A percentile compares a stretch with the other conserved stretches of the same genome.
Evolutionary conservation across 1,140 invertebrate genomes (phyloP).

Genomic region (Caenorhabditis remanei): DNA sequence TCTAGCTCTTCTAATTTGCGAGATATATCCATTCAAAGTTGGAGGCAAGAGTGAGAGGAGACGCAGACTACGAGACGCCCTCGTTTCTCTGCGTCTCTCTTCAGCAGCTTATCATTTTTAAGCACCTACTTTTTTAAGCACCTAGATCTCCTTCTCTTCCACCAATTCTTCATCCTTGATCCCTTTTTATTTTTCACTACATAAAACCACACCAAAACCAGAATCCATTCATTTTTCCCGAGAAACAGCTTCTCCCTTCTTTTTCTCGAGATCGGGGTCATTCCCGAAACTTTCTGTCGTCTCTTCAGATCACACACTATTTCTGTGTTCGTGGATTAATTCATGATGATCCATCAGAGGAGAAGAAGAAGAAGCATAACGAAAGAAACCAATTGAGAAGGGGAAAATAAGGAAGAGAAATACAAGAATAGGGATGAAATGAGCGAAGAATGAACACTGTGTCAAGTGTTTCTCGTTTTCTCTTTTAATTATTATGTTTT

Average conservation of each 20-base stretch:
- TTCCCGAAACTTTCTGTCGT: conserved; percentile 32
- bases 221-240: not conserved
- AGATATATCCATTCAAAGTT: too few relatives aligned
- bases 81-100: too few relatives aligned
- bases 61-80: too few relatives aligned
- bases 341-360: conserved; percentile 32
- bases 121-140: too few relatives aligned
- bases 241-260: not conserved
- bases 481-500: not conserved
- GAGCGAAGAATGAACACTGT: not conserved
- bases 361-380: not conserved
- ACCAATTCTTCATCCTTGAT: too few relatives aligned
- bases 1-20: too few relatives aligned
- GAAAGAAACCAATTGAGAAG: conserved; percentile 23
- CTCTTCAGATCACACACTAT: not conserved
- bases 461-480: conserved; percentile 35
- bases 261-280: conserved; percentile 24
- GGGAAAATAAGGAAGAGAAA: not conserved
- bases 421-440: conserved; percentile 22
- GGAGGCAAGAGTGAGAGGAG: too few relatives aligned
- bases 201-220: not conserved
- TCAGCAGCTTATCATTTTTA: too few relatives aligned
- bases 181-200: not conserved
- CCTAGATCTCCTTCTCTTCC: not conserved
- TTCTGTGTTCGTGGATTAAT: not conserved